Evolutionary conservation across 1,140 invertebrate species (phyloP).

Genomic region (Listronotus oregonensis): DNA sequence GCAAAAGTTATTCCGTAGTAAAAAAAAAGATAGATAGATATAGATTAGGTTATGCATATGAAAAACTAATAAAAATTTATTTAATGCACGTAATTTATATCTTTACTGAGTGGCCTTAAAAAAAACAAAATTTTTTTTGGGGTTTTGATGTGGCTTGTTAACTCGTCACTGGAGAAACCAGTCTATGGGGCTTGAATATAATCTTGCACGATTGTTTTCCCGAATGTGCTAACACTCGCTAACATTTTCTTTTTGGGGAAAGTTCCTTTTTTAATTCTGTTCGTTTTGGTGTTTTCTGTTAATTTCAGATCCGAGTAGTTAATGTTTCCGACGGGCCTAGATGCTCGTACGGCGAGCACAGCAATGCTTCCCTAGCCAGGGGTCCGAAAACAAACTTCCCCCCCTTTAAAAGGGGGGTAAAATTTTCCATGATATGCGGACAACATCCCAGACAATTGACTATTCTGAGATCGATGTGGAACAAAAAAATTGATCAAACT

Average conservation of each 20-base stretch:
- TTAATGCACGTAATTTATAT: conserved; percentile 12
- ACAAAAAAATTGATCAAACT: no score
- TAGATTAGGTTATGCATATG: no score
- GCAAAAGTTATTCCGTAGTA: no score
- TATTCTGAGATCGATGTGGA: conserved; percentile 88
- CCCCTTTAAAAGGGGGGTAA: conserved; percentile 87
- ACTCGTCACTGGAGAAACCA: conserved; percentile 42
- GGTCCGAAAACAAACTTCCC: conserved; percentile 88
- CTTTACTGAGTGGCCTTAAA: conserved; percentile 5
- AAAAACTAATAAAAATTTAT: conserved; percentile 3
- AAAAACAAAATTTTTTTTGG: conserved; percentile 34
- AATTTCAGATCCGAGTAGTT: conserved; percentile 95
- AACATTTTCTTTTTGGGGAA: conserved; percentile 44
- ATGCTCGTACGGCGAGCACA: conserved; percentile 92
- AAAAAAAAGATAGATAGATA: background rate
- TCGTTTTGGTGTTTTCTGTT: conserved; percentile 57
- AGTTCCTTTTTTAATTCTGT: conserved; percentile 56
- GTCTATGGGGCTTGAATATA: conserved; percentile 41
- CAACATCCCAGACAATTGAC: conserved; percentile 84
- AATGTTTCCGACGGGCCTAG: conserved; percentile 98
- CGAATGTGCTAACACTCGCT: conserved; percentile 54
- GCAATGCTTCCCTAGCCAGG: conserved; percentile 85
- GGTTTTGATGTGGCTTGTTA: conserved; percentile 11
- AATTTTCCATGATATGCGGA: conserved; percentile 89
- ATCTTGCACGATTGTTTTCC: conserved; percentile 53